Conservation (phyloP, 2,888 invertebrate genomes). For the Lissonota sp. region DNA sequence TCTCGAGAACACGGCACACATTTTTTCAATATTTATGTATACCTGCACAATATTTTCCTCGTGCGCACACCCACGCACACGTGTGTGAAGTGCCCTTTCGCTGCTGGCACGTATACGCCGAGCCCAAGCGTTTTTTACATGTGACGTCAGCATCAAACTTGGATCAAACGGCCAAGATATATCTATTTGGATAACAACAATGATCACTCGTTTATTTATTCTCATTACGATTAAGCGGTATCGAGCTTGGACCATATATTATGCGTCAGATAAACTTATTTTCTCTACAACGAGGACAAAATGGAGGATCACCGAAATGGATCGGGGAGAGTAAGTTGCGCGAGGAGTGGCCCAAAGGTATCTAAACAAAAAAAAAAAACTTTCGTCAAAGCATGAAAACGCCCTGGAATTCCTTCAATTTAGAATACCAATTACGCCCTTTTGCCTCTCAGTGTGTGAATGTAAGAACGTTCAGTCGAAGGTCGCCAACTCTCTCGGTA, state of each 20-base stretch:
- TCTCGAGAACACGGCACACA: slow-evolving; percentile 3
- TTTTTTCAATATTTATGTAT: slow-evolving; percentile 7
- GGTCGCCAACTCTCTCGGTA: slow-evolving; percentile 63
- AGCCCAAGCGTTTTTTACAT: slow-evolving; percentile 17
- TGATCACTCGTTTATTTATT: too few relatives aligned
- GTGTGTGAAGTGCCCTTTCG: slow-evolving; percentile 52
- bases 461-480: slow-evolving; percentile 45
- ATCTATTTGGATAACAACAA: neutral
- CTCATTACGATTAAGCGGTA: too few relatives aligned
- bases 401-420: neutral
- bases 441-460: slow-evolving; percentile 10
- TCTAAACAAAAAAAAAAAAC: slow-evolving; percentile 2
- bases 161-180: slow-evolving; percentile 41
- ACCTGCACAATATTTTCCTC: slow-evolving; percentile 31
- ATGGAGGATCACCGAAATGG: slow-evolving; percentile 32
- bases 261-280: neutral
- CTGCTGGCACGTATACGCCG: slow-evolving; percentile 9
- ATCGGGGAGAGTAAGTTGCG: slow-evolving; percentile 17
- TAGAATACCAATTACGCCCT: slow-evolving; percentile 32
- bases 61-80: slow-evolving; percentile 51
- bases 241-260: neutral
- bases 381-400: slow-evolving; percentile 1
- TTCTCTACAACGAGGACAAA: slow-evolving; percentile 24
- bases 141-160: slow-evolving; percentile 56
- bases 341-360: slow-evolving; percentile 40